Evolutionary conservation across 2,888 invertebrate species (phyloP), one percentile per base, ranked within the genome.

Genomic region (Campaea margaritaria): DNA sequence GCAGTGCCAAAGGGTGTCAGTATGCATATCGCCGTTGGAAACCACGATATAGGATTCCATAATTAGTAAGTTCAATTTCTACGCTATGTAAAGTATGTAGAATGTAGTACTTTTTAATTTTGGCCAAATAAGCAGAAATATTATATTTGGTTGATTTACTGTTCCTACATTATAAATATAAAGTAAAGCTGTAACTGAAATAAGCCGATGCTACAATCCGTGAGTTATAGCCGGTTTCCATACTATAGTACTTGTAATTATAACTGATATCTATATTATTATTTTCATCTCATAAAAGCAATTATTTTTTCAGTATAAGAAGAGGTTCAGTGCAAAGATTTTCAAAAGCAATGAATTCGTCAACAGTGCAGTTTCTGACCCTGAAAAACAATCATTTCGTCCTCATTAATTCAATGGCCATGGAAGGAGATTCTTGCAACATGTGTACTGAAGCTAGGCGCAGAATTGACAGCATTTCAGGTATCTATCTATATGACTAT

Each of bases 1-100:
- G 79, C 93, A 44, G 93, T 96, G 12, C 95, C 97, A 3, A 78
- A 93, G 41, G 85, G 91, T 41, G 95, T 95, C 0, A 91, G 94
- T 65, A 86, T 97, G 65, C 95, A 96, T 82, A 95, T 97, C 51
- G 94, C 96, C 12, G 96, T 96, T 48, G 99, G 99, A 34, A 99
- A 99, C 91, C 99, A 99, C 91, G 99, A 99, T 85, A 95, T 99
- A 72, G 99, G 99, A 55, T 99, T 99, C 87, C 99, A 99, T 92
- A 97, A 98, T 88, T 93, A 94, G 97, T 97, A 89, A 84, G 91
- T 81, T 38, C 27, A 11, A n/a, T 10, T 21, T 9, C 8, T 41
- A 14, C 12, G 14, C 41, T 41, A 9, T 15, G 0, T n/a, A 39
- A 2, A 39, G 4, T 12, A 14, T 7, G 0, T 14, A 16, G 58